Evolutionary conservation across 2,113 vertebrate genomes (phyloP).

Genomic region (Albula goreensis): DNA sequence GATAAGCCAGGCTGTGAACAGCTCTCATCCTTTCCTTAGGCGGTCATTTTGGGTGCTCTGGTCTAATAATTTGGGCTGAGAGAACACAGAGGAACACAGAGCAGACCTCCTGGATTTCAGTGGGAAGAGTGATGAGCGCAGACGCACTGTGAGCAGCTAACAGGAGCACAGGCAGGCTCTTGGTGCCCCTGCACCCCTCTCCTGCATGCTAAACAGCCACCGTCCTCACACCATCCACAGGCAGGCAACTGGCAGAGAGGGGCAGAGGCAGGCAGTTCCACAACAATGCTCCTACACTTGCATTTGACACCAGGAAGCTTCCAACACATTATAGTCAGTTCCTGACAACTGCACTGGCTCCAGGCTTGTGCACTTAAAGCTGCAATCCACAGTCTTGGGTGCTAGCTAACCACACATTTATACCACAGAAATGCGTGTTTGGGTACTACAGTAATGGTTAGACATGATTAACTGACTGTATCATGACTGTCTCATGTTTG

Average conservation of each 20-base stretch:
- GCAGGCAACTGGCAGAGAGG: not conserved
- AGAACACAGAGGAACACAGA: conserved; percentile 20
- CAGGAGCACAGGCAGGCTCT: conserved; percentile 52
- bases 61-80: conserved; percentile 44
- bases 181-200: conserved; percentile 34
- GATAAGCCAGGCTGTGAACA: not conserved
- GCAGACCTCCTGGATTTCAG: not conserved
- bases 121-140: conserved; percentile 41
- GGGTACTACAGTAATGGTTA: too few relatives aligned
- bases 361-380: not conserved
- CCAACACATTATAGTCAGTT: not conserved
- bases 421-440: too few relatives aligned
- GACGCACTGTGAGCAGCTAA: conserved; percentile 42
- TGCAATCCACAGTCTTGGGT: too few relatives aligned
- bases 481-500: too few relatives aligned
- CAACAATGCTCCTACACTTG: not conserved
- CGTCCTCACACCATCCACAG: conserved; percentile 28
- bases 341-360: not conserved
- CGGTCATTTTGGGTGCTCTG: conserved; percentile 1
- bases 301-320: not conserved
- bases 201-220: conserved; percentile 57
- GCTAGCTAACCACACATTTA: too few relatives aligned
- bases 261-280: conserved; percentile 22
- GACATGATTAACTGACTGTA: too few relatives aligned
- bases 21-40: not conserved